Percentiles rank a stretch among this genome's conserved stretches.
These are phyloP conservation scores for Semaprochilodus insignis DNA, from an alignment of 2,797 vertebrate genomes.

Conservation along the genomic window DNA sequence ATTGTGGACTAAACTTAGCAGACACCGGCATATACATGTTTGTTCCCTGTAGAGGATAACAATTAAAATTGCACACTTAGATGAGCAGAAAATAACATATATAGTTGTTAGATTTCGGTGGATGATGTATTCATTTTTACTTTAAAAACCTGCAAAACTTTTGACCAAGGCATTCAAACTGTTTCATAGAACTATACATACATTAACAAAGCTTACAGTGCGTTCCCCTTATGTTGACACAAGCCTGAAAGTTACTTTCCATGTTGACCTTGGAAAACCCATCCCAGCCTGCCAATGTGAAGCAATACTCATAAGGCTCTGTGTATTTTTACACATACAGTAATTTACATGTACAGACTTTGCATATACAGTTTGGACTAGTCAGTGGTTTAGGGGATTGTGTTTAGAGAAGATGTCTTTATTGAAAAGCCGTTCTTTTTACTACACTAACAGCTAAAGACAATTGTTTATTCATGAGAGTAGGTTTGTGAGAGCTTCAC, in stretches of 20 bases:
- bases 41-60: no score
- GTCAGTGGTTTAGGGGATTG: background rate
- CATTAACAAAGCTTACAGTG: background rate
- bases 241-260: background rate
- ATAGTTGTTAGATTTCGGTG: no score
- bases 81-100: no score
- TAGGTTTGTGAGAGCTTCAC: background rate
- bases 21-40: no score
- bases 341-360: background rate
- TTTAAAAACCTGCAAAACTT: no score
- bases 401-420: background rate
- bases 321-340: background rate
- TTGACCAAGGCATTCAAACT: no score
- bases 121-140: no score
- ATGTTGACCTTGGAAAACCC: background rate
- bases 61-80: no score
- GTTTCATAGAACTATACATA: no score
- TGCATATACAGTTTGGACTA: background rate
- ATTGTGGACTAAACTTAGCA: no score
- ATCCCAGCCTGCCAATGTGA: background rate
- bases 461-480: conserved; percentile 8
- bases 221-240: background rate
- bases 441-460: background rate
- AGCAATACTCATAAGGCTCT: background rate
- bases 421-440: background rate